Conservation (phyloP, 64 coral and sea anemone species). For the Actinia equina region DNA sequence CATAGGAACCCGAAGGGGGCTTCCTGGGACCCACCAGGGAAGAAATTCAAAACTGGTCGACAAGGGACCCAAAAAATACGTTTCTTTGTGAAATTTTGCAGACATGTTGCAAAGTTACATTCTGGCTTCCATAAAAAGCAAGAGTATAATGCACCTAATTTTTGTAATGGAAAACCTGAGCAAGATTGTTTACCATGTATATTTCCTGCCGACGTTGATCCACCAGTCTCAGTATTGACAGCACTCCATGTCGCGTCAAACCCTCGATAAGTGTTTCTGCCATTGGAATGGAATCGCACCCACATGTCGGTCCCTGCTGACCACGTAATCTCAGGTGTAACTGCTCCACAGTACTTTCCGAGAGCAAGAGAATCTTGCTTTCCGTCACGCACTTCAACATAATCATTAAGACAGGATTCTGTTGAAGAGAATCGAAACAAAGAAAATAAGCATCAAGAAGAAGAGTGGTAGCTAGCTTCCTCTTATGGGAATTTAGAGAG, state of each 20-base stretch:
- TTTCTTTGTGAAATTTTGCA: too few relatives aligned
- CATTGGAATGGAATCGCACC: conserved; percentile 8
- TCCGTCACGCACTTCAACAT: conserved; percentile 12
- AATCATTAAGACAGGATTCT: conserved; percentile 1
- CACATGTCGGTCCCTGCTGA: not conserved
- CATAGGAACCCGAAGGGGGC: too few relatives aligned
- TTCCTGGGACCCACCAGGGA: too few relatives aligned
- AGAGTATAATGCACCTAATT: too few relatives aligned
- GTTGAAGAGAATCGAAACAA: not conserved
- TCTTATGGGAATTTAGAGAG: too few relatives aligned
- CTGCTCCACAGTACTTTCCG: not conserved
- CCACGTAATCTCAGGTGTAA: not conserved
- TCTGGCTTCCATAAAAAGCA: too few relatives aligned
- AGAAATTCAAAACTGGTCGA: too few relatives aligned
- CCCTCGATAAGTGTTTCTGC: not conserved
- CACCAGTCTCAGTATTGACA: not conserved
- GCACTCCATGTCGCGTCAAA: not conserved
- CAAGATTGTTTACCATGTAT: not conserved
- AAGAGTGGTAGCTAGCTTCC: too few relatives aligned
- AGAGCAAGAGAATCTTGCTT: not conserved
- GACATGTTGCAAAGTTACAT: too few relatives aligned
- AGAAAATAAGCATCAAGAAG: too few relatives aligned
- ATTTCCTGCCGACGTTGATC: not conserved
- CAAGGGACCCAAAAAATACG: too few relatives aligned
- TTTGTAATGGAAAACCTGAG: not conserved